These are phyloP conservation scores for Drosophila sp. DNA, from an alignment of 1,140 invertebrate genomes.

Conservation along the genomic window DNA sequence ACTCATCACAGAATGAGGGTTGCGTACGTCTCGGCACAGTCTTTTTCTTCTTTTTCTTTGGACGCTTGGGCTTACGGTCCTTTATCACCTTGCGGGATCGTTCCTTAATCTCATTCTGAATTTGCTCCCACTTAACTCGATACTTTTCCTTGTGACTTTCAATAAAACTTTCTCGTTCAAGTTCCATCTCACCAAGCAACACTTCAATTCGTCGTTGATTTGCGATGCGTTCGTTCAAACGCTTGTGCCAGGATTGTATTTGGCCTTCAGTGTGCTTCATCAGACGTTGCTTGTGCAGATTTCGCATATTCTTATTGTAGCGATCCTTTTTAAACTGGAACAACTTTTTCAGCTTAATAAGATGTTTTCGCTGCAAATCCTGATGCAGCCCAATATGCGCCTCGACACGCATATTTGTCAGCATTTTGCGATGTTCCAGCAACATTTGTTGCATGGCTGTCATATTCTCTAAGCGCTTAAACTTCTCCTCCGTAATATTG, in stretches of 20 bases:
- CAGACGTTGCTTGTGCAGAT: slow-evolving; percentile 48
- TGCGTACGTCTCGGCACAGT: not conserved
- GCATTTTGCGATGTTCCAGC: slow-evolving; percentile 66
- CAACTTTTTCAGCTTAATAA: slow-evolving; percentile 77
- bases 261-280: slow-evolving; percentile 53
- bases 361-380: slow-evolving; percentile 70
- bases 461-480: slow-evolving; percentile 58
- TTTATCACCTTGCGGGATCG: slow-evolving; percentile 20
- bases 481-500: slow-evolving; percentile 57
- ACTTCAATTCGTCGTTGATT: slow-evolving; percentile 61
- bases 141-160: slow-evolving; percentile 60
- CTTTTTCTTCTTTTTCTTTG: slow-evolving; percentile 42
- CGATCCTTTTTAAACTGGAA: slow-evolving; percentile 80
- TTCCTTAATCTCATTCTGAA: slow-evolving; percentile 69
- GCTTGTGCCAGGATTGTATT: slow-evolving; percentile 70
- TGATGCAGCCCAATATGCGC: slow-evolving; percentile 55
- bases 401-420: slow-evolving; percentile 69
- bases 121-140: slow-evolving; percentile 62
- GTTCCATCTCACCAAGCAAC: slow-evolving; percentile 53
- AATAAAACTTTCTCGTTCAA: slow-evolving; percentile 62
- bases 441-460: slow-evolving; percentile 56
- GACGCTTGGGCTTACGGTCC: slow-evolving; percentile 36
- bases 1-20: slow-evolving; percentile 67
- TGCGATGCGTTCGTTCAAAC: slow-evolving; percentile 66
- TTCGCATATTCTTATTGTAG: slow-evolving; percentile 67